phyloP scores from a whole-genome alignment of 2,888 invertebrate genomes.

The Dryobotodes eremita region DNA sequence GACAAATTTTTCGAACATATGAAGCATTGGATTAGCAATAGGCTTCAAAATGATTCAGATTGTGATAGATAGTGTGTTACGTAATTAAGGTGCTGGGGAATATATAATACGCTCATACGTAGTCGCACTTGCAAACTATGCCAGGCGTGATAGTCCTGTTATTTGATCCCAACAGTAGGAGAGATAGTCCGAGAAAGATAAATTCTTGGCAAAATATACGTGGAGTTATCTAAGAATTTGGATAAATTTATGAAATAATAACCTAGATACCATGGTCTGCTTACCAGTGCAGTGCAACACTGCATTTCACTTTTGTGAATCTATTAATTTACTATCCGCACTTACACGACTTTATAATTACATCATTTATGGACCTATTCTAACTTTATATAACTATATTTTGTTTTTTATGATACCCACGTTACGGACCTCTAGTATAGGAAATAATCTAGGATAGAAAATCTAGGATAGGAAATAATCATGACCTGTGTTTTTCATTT shows the following conservation, averaged over 20 bases:
- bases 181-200: neutral
- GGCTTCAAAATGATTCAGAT: no score
- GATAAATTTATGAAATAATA: neutral
- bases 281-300: neutral
- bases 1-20: no score
- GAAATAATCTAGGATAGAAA: no score
- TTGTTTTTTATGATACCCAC: neutral
- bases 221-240: neutral
- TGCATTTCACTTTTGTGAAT: constrained; percentile 17
- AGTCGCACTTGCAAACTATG: neutral
- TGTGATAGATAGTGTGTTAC: no score
- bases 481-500: neutral
- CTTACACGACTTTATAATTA: neutral
- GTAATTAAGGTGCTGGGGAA: no score
- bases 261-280: neutral
- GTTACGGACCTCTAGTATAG: neutral
- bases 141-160: neutral
- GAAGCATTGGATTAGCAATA: no score
- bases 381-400: neutral
- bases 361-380: neutral
- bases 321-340: neutral
- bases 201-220: neutral
- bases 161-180: neutral
- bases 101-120: neutral
- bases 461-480: neutral